Conservation (phyloP, 2,797 vertebrate species). For the Siniperca scherzeri region DNA sequence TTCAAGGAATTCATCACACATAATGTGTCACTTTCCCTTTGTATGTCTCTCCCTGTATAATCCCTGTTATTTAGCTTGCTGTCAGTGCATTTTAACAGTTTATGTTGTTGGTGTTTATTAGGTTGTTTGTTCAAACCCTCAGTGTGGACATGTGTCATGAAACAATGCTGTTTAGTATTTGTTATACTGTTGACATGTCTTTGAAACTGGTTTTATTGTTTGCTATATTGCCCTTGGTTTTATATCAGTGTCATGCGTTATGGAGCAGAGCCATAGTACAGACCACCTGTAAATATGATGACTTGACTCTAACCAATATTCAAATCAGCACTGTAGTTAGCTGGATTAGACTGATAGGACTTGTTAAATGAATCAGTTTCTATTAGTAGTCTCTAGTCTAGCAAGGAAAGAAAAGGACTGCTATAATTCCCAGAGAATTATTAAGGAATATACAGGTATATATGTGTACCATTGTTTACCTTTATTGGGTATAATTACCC, state of each 20-base stretch:
- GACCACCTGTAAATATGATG: slow-evolving; percentile 58
- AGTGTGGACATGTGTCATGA: slow-evolving; percentile 46
- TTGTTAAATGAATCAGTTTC: slow-evolving; percentile 35
- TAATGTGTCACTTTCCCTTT: slow-evolving; percentile 31
- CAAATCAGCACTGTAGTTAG: slow-evolving; percentile 51
- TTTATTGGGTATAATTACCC: slow-evolving; percentile 52
- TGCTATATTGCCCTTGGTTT: slow-evolving; percentile 49
- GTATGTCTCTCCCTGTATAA: slow-evolving; percentile 41
- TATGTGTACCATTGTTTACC: slow-evolving; percentile 67
- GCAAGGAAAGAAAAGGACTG: slow-evolving; percentile 16
- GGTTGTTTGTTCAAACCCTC: slow-evolving; percentile 42
- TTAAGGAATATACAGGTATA: slow-evolving; percentile 58
- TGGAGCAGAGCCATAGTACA: slow-evolving; percentile 83
- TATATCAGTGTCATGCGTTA: slow-evolving; percentile 62
- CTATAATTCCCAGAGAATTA: slow-evolving; percentile 56
- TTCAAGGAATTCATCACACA: slow-evolving; percentile 46
- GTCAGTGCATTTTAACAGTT: slow-evolving; percentile 50
- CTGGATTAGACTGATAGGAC: slow-evolving; percentile 28
- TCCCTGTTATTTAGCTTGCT: slow-evolving; percentile 47
- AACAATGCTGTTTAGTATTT: slow-evolving; percentile 52
- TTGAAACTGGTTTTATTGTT: slow-evolving; percentile 51
- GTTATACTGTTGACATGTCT: slow-evolving; percentile 59
- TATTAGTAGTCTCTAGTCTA: slow-evolving; percentile 18
- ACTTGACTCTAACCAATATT: slow-evolving; percentile 65
- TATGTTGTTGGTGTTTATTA: slow-evolving; percentile 48